A percentile compares a stretch with the other conserved stretches of the same genome.
phyloP scores from a whole-genome alignment of 1,140 invertebrate species.

The Hyles vespertilio region DNA sequence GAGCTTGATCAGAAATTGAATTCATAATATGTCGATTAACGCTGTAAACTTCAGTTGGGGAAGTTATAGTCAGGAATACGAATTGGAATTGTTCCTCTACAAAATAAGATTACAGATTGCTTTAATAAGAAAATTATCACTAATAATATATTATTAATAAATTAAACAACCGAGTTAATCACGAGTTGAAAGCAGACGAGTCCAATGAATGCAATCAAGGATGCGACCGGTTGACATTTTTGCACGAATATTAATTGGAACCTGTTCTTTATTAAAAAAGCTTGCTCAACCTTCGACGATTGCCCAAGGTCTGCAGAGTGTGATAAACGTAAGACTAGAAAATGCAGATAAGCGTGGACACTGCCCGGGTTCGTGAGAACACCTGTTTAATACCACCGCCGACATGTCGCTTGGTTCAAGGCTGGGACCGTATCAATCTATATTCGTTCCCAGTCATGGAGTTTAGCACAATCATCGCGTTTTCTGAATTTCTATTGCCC shows the following conservation, averaged over 20 bases:
- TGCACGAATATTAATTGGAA: neutral
- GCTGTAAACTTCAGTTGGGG: too few species aligned
- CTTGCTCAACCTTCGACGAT: neutral
- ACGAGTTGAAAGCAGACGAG: too few species aligned
- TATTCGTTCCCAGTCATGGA: conserved; percentile 1
- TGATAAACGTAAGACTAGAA: neutral
- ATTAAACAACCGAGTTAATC: too few species aligned
- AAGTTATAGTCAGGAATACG: too few species aligned
- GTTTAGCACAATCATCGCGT: neutral
- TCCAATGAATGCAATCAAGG: neutral
- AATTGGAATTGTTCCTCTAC: too few species aligned
- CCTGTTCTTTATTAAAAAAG: conserved; percentile 3
- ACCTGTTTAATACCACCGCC: neutral
- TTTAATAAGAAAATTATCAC: too few species aligned
- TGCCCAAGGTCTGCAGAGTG: neutral
- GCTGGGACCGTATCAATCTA: neutral
- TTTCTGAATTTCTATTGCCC: conserved; percentile 3
- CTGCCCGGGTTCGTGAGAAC: neutral
- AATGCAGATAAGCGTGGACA: neutral
- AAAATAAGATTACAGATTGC: too few species aligned
- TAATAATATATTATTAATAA: too few species aligned
- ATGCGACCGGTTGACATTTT: neutral
- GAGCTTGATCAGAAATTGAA: too few species aligned
- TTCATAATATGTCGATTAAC: too few species aligned
- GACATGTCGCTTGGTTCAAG: neutral